Evolutionary conservation across 2,113 vertebrate species (phyloP), one percentile per base, ranked within the genome.

Genomic region (Phaethornis superciliosus): DNA sequence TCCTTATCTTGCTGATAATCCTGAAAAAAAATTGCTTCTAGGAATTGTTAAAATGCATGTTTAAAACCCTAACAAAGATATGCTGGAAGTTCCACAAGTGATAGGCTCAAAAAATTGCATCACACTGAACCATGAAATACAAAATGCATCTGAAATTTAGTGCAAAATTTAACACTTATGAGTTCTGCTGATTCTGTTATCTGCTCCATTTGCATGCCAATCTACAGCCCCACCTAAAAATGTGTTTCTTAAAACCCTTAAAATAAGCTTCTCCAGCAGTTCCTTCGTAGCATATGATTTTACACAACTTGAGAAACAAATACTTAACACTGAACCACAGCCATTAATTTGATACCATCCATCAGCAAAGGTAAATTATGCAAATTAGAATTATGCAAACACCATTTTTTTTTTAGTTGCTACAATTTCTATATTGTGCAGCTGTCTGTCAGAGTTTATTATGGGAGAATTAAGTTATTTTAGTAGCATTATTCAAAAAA

Each of bases 381-480:
- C 58, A 94, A 94, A 94, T 91, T 44, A 75, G 32, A 94, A 95
- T 80, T 88, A 92, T 85, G 80, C 81, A 95, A 91, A 93, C 70
- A 69, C 23, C 26, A 51, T 92, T 65, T 91, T 85, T 85, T 87
- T 85, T 92, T 63, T 28, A 44, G 49, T 72, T 81, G 42, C 32
- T 69, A 74, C 70, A 71, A 69, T 72, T 90, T 90, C 75, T 89
- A 19, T 89, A 71, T 77, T 55, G 65, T 83, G 64, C 62, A 71
- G 75, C 62, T 78, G 35, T 49, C 76, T 74, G 6, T 70, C 91
- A 84, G 74, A 81, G 56, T 71, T 95, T 37, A 85, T 91, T 95
- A 85, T 12, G 12, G 19, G 44, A 93, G 44, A 24, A 70, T 16
- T 14, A 90, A 93, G 78, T 77, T 74, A 71, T 67, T 86, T 78